Evolutionary conservation across 2,113 vertebrate species (phyloP), one percentile per base, ranked within the genome.

Genomic region (Brevimyrus niger): DNA sequence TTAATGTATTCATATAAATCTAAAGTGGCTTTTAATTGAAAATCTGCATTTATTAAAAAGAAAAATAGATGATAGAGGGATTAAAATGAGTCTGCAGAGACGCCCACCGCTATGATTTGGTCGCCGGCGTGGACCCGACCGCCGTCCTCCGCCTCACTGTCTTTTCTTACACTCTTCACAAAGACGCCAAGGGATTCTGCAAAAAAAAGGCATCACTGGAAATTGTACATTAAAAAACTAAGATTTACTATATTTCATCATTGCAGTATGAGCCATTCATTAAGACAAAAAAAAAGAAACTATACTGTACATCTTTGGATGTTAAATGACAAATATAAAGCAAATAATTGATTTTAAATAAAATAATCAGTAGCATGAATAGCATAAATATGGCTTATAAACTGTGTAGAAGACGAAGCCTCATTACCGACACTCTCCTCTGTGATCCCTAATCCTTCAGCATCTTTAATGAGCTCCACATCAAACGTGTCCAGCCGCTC

Each of bases 121-220:
- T 98, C 98, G 93, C 98, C 97, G 87, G 97, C 94, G 91, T 96
- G 95, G 91, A 98, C 97, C 92, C 96, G 96, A 90, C 97, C 97
- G 93, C 97, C 97, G 88, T 97, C 96, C 90, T 98, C 97, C 83
- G 97, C 97, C 89, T 96, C 93, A 91, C 97, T 98, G 93, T 95
- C 97, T 94, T 98, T 98, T 87, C 97, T 97, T 73, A 99, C 97
- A 92, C 97, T 98, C 95, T 98, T 99, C 88, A 99, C 97, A 93
- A 96, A 96, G 92, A 98, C 97, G 83, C 98, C 97, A 89, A 97
- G 98, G 93, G 97, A 97, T 46, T 98, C 98, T 99, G 93, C 90
- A 89, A 38, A 44, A 55, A 53, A 51, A 69, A 69, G 13, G 10
- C 61, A 69, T 69, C 27, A 4, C 10, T 51, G 1, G 3, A 69